A percentile compares a stretch with the other conserved stretches of the same genome.
Conservation (phyloP, 2,113 vertebrate genomes). For the Pollimyrus isidori region DNA sequence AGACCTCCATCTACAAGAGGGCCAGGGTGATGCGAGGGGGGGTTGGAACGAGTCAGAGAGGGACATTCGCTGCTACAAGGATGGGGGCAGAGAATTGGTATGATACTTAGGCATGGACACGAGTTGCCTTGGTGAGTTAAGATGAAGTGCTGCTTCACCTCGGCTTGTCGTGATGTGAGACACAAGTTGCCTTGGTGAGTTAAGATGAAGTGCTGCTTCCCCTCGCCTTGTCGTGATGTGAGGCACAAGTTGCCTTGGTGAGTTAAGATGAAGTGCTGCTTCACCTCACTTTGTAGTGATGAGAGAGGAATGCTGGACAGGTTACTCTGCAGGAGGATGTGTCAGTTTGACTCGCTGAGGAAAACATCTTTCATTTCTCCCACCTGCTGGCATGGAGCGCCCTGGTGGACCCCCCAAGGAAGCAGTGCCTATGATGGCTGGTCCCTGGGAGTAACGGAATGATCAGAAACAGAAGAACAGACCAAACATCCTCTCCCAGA, state of each 20-base stretch:
- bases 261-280: constrained; percentile 50
- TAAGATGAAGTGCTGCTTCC: constrained; percentile 50
- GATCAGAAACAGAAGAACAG: constrained; percentile 48
- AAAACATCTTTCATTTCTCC: constrained; percentile 45
- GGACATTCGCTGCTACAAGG: constrained; percentile 6
- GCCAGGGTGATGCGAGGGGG: not conserved
- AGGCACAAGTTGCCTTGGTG: constrained; percentile 49
- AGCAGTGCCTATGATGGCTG: constrained; percentile 19
- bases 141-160: constrained; percentile 52
- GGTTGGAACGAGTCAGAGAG: not conserved
- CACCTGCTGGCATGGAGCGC: constrained; percentile 10
- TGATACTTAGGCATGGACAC: constrained; percentile 22
- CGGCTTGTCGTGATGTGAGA: constrained; percentile 47
- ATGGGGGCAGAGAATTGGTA: constrained; percentile 12
- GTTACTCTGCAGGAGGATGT: constrained; percentile 48
- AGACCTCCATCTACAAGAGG: not conserved
- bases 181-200: constrained; percentile 48
- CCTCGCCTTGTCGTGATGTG: constrained; percentile 49
- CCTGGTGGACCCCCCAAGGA: not conserved
- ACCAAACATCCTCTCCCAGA: constrained; percentile 30
- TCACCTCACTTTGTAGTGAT: constrained; percentile 50
- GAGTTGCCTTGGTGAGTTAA: constrained; percentile 51
- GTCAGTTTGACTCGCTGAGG: constrained; percentile 53
- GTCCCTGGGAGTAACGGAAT: constrained; percentile 29
- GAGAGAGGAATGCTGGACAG: constrained; percentile 53